Evolutionary conservation across 2,113 vertebrate genomes (phyloP).

Genomic region (Verasper variegatus): DNA sequence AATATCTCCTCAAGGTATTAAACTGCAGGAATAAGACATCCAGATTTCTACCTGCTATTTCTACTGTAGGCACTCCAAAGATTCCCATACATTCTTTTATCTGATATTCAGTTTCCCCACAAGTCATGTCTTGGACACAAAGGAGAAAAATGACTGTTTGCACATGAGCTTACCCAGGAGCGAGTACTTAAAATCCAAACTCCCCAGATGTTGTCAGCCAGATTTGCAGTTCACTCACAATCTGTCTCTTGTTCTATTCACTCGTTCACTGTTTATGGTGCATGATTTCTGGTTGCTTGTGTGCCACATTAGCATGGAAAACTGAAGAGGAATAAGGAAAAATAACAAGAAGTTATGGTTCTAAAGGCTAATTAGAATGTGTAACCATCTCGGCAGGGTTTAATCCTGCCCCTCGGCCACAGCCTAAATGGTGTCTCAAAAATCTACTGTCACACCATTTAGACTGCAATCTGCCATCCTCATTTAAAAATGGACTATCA

Average conservation of each 20-base stretch:
- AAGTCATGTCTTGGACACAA: neutral
- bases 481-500: neutral
- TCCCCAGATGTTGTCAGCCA: neutral
- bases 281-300: neutral
- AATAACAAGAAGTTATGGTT: neutral
- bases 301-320: neutral
- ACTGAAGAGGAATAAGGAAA: neutral
- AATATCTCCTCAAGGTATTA: neutral
- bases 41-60: neutral
- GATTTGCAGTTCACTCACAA: neutral
- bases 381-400: neutral
- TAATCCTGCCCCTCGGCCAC: conserved; percentile 1
- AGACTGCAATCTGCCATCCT: neutral
- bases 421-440: neutral
- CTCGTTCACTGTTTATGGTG: neutral
- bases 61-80: neutral
- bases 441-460: neutral
- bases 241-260: neutral
- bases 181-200: neutral
- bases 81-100: neutral
- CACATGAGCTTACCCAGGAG: neutral
- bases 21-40: neutral
- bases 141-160: neutral
- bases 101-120: neutral
- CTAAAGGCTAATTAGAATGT: conserved; percentile 4